A percentile compares a stretch with the other conserved stretches of the same genome.
Conservation (phyloP, 2,113 vertebrate species). For the Perca flavescens region DNA sequence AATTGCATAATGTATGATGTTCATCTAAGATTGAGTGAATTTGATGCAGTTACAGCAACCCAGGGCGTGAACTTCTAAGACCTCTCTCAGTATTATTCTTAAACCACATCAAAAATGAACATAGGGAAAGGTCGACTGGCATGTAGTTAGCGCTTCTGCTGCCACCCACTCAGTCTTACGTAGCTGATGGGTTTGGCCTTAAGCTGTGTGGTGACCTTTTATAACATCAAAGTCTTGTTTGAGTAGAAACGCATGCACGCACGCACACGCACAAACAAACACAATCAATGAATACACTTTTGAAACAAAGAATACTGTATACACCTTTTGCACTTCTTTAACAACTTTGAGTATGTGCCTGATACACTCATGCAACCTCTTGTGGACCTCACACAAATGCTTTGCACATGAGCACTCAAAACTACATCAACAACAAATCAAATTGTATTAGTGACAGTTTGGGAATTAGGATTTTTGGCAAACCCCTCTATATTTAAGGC, state of each 20-base stretch:
- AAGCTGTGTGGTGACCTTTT: slow-evolving; percentile 27
- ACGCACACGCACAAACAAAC: not conserved
- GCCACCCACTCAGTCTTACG: slow-evolving; percentile 31
- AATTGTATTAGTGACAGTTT: not conserved
- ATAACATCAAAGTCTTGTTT: slow-evolving; percentile 6
- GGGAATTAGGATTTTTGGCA: not conserved
- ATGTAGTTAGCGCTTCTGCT: not conserved
- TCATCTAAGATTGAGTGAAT: slow-evolving; percentile 1
- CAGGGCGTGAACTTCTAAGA: not conserved
- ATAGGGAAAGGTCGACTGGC: not conserved
- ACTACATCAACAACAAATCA: not conserved
- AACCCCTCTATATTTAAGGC: not conserved
- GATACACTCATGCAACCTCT: not conserved
- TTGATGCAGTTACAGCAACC: not conserved
- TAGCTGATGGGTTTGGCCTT: slow-evolving; percentile 22
- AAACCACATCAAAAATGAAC: slow-evolving; percentile 11
- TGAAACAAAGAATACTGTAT: not conserved
- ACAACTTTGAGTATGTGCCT: not conserved
- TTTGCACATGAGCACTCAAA: not conserved
- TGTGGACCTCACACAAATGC: not conserved
- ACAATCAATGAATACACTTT: not conserved
- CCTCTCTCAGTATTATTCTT: not conserved
- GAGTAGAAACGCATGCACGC: not conserved
- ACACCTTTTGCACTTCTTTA: not conserved
- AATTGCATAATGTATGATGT: not conserved